phyloP scores from a whole-genome alignment of 2,113 vertebrate species.

The Rhizomys pruinosus region DNA sequence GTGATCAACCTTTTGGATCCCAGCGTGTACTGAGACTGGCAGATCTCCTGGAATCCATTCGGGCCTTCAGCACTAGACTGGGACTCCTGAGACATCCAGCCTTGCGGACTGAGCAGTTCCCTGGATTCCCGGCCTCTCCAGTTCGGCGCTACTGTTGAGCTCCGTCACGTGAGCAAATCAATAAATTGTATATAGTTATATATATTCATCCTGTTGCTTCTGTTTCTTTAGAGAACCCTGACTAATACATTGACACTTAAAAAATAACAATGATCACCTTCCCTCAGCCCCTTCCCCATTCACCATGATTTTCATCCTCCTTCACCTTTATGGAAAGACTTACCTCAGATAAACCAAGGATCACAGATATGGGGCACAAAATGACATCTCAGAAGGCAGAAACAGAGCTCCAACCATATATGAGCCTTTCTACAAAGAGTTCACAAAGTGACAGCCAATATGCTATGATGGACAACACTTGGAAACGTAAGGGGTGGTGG shows the following conservation, averaged over 20 bases:
- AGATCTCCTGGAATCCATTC: too few species aligned
- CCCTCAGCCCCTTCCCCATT: not conserved
- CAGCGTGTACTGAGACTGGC: too few species aligned
- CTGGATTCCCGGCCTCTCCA: too few species aligned
- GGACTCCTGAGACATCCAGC: too few species aligned
- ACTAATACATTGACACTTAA: not conserved
- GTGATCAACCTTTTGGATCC: too few species aligned
- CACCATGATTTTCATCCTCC: not conserved
- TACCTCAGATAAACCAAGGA: not conserved
- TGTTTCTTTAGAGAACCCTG: too few species aligned
- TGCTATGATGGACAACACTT: not conserved
- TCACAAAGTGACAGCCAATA: not conserved
- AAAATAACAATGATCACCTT: not conserved
- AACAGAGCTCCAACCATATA: not conserved
- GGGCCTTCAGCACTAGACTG: too few species aligned
- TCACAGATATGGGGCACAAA: constrained; percentile 19
- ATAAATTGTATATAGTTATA: too few species aligned
- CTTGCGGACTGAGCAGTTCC: too few species aligned
- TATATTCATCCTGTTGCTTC: too few species aligned
- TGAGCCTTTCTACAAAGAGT: not conserved
- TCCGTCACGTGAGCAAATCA: too few species aligned
- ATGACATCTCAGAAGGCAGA: not conserved
- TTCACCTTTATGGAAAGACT: not conserved
- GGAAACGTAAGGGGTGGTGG: constrained; percentile 46
- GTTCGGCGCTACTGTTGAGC: too few species aligned